phyloP scores from a whole-genome alignment of 2,797 vertebrate genomes.

The Cirrhinus mrigala region DNA sequence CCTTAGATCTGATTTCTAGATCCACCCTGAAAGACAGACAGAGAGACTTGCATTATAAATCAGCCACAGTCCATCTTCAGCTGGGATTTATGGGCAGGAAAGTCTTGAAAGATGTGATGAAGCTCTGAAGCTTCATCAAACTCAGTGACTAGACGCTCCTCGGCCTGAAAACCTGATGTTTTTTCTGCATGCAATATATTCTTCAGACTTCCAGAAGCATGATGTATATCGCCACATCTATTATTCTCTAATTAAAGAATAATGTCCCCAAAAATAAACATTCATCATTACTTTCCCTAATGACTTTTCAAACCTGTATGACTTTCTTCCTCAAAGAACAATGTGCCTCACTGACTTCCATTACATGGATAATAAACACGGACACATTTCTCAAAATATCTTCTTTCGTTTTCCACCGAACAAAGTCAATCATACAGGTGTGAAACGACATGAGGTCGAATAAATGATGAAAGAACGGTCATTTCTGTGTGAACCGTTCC shows the following conservation, averaged over 20 bases:
- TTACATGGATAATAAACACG: background rate
- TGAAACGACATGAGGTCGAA: background rate
- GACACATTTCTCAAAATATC: background rate
- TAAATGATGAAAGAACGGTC: background rate
- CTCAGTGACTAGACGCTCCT: background rate
- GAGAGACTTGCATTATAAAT: background rate
- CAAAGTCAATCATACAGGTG: background rate
- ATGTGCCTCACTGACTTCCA: background rate
- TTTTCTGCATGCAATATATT: background rate
- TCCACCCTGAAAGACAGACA: background rate
- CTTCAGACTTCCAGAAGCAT: background rate
- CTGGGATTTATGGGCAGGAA: background rate
- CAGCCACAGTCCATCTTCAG: background rate
- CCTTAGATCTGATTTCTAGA: background rate
- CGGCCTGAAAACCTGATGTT: background rate
- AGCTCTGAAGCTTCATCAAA: too few relatives aligned
- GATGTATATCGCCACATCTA: background rate
- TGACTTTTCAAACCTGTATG: background rate
- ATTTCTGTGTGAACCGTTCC: background rate
- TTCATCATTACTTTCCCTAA: background rate
- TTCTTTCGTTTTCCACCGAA: background rate
- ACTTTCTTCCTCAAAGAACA: background rate
- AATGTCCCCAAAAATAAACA: too few relatives aligned
- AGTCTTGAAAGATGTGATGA: background rate
- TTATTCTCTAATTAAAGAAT: background rate